A percentile compares a stretch with the other conserved stretches of the same genome.
Conservation (phyloP, 1,140 invertebrate genomes). For the Anadara kagoshimensis region DNA sequence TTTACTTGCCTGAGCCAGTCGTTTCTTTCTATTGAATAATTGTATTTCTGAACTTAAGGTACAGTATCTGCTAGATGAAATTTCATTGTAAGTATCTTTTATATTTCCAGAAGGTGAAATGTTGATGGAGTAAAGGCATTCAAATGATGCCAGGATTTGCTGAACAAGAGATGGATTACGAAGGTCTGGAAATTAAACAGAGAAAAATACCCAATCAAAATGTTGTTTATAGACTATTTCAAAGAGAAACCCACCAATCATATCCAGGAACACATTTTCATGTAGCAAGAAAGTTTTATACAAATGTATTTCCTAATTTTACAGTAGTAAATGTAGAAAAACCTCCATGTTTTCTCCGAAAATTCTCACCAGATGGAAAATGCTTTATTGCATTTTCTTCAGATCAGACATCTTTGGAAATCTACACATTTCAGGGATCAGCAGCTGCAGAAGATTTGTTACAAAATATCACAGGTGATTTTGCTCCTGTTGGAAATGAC, state of each 20-base stretch:
- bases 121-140: too few relatives aligned
- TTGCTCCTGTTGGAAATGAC: conserved; percentile 78
- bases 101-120: too few relatives aligned
- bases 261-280: conserved; percentile 74
- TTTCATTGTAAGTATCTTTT: too few relatives aligned
- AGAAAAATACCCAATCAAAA: conserved; percentile 77
- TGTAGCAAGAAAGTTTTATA: conserved; percentile 73
- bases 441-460: conserved; percentile 88
- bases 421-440: conserved; percentile 92
- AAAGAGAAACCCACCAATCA: conserved; percentile 74
- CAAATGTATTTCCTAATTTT: conserved; percentile 84
- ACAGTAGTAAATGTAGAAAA: conserved; percentile 95
- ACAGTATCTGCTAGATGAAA: too few relatives aligned
- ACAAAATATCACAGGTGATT: conserved; percentile 77
- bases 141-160: too few relatives aligned
- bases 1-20: too few relatives aligned
- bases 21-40: too few relatives aligned
- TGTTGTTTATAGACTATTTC: conserved; percentile 74
- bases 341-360: conserved; percentile 93
- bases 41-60: too few relatives aligned
- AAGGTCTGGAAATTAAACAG: conserved; percentile 48
- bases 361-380: conserved; percentile 96
- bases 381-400: conserved; percentile 94
- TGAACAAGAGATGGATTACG: neutral
- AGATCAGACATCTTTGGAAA: conserved; percentile 93